Percentiles rank a stretch among this genome's conserved stretches.
Conservation (phyloP, 2,113 vertebrate species). For the Dasyurus viverrinus region DNA sequence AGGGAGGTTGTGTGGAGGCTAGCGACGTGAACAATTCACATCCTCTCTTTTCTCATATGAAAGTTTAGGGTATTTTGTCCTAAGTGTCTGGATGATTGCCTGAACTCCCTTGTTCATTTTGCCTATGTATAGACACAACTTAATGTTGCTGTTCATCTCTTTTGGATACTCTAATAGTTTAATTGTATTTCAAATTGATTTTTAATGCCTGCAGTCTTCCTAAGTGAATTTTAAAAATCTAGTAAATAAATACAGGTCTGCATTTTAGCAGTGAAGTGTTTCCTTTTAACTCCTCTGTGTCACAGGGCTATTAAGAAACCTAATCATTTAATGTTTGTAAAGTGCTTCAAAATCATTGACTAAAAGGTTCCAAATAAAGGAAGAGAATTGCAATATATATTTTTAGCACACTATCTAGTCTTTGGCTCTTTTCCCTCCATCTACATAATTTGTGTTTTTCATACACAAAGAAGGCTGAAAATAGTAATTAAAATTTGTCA, state of each 20-base stretch:
- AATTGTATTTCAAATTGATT: slow-evolving; percentile 77
- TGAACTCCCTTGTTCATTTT: slow-evolving; percentile 63
- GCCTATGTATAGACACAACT: slow-evolving; percentile 63
- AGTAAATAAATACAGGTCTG: slow-evolving; percentile 75
- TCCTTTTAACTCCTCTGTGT: slow-evolving; percentile 57
- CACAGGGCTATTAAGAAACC: slow-evolving; percentile 50
- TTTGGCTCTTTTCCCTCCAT: slow-evolving; percentile 5
- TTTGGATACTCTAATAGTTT: slow-evolving; percentile 74
- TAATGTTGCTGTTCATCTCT: slow-evolving; percentile 70
- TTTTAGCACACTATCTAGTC: slow-evolving; percentile 51
- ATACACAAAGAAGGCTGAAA: slow-evolving; percentile 27
- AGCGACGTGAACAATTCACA: slow-evolving; percentile 33
- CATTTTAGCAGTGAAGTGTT: slow-evolving; percentile 54
- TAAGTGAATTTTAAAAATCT: slow-evolving; percentile 71
- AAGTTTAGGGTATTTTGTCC: slow-evolving; percentile 57
- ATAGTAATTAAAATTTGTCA: slow-evolving; percentile 49
- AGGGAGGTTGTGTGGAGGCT: neutral
- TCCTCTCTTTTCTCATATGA: slow-evolving; percentile 29
- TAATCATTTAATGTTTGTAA: slow-evolving; percentile 61
- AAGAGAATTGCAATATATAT: slow-evolving; percentile 43
- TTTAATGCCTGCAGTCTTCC: slow-evolving; percentile 70
- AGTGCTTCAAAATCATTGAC: slow-evolving; percentile 65
- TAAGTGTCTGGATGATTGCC: slow-evolving; percentile 68
- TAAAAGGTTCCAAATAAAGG: slow-evolving; percentile 44
- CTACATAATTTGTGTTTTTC: slow-evolving; percentile 21